These are phyloP conservation scores for Ferdinandea cuprea DNA, from an alignment of 2,888 invertebrate species.

Conservation along the genomic window DNA sequence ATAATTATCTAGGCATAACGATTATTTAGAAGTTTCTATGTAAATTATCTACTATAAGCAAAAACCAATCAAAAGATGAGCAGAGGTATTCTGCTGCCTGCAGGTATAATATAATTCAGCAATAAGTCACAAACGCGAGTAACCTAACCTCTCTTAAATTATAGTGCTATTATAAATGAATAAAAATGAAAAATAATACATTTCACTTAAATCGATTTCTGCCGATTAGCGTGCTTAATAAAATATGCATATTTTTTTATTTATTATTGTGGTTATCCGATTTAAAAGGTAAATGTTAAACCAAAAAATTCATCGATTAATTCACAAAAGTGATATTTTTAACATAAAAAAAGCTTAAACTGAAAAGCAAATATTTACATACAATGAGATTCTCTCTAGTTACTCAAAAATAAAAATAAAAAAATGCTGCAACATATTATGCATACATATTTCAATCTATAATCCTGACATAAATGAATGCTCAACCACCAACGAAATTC, in stretches of 20 bases:
- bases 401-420: constrained; percentile 18
- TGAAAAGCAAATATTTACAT: constrained; percentile 51
- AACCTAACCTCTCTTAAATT: no score
- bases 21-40: no score
- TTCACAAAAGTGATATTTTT: constrained; percentile 17
- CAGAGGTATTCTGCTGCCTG: no score
- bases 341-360: constrained; percentile 15
- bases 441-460: constrained; percentile 54
- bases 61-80: no score
- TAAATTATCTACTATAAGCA: no score
- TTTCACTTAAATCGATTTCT: constrained; percentile 18
- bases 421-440: no score
- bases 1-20: no score
- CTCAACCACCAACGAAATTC: constrained; percentile 50
- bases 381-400: constrained; percentile 35
- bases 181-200: no score
- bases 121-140: no score
- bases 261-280: constrained; percentile 33
- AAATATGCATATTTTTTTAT: constrained; percentile 42
- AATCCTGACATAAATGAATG: constrained; percentile 63
- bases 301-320: constrained; percentile 33
- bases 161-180: no score
- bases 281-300: constrained; percentile 14
- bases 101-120: no score
- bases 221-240: constrained; percentile 29